Percentiles rank a stretch among this genome's conserved stretches.
Conservation (phyloP, 2,113 vertebrate genomes). For the Urocolius indicus region DNA sequence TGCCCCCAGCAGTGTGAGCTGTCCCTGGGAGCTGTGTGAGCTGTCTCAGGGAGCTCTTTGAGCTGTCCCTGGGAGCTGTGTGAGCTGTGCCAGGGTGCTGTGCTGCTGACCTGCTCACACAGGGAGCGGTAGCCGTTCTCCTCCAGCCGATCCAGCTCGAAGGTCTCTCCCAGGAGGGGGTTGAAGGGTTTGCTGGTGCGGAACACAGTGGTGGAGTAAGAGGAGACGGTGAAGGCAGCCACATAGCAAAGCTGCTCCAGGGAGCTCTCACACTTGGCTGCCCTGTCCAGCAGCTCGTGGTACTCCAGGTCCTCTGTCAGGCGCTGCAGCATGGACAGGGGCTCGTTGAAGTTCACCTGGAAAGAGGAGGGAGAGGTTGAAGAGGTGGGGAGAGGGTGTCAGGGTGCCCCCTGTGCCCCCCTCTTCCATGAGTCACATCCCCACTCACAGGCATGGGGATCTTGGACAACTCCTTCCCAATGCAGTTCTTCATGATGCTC, state of each 20-base stretch:
- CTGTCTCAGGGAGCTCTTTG: too few species aligned
- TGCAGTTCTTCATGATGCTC: conserved; percentile 99
- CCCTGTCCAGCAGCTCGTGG: conserved; percentile 90
- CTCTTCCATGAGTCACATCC: fast-evolving
- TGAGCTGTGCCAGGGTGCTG: too few species aligned
- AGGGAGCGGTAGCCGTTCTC: conserved; percentile 93
- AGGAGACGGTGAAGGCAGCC: conserved; percentile 95
- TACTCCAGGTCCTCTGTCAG: conserved; percentile 96
- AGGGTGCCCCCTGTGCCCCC: fast-evolving
- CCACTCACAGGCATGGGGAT: conserved; percentile 90
- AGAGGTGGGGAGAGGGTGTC: fast-evolving
- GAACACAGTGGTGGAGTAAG: conserved; percentile 95
- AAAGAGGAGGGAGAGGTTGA: background rate
- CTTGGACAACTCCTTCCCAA: conserved; percentile 97
- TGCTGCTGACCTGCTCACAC: conserved; percentile 88
- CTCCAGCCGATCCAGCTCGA: conserved; percentile 90
- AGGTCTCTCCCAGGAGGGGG: conserved; percentile 94
- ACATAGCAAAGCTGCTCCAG: conserved; percentile 95
- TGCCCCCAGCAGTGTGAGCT: too few species aligned
- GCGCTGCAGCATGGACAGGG: conserved; percentile 96
- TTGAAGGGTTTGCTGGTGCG: conserved; percentile 98
- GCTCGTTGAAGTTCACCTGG: conserved; percentile 97
- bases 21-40: too few species aligned
- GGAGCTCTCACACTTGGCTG: conserved; percentile 87
- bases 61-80: too few species aligned